Conservation (phyloP, 2,888 invertebrate species). For the Tenthredo livida region DNA sequence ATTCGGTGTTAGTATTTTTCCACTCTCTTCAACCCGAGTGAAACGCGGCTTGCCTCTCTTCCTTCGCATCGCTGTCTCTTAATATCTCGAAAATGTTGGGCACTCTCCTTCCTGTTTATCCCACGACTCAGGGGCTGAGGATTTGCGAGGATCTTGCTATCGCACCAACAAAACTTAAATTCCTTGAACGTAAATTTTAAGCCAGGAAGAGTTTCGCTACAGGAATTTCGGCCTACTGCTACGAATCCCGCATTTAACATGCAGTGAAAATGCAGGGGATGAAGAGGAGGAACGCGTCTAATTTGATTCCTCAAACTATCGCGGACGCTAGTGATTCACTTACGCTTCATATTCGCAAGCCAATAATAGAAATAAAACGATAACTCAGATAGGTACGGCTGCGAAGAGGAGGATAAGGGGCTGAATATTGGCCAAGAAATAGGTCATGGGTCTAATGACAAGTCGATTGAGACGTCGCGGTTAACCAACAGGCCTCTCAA, state of each 20-base stretch:
- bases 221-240: not conserved
- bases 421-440: constrained; percentile 3
- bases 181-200: not conserved
- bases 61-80: constrained; percentile 23
- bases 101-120: constrained; percentile 31
- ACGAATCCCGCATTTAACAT: not conserved
- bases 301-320: not conserved
- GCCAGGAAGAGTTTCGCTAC: not conserved
- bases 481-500: constrained; percentile 2
- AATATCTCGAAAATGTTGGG: constrained; percentile 43
- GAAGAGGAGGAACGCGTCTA: not conserved
- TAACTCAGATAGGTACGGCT: not conserved
- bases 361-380: not conserved
- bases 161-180: constrained; percentile 32
- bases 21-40: not conserved
- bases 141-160: constrained; percentile 26
- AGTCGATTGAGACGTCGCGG: constrained; percentile 1
- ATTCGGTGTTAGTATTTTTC: constrained; percentile 33
- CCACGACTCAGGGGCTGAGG: constrained; percentile 16
- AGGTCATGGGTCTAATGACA: not conserved
- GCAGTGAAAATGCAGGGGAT: not conserved
- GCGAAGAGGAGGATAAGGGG: not conserved
- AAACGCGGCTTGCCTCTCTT: constrained; percentile 2
- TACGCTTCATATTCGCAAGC: not conserved
- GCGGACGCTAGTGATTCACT: not conserved